Base-by-base conservation (phyloP, 2,888 invertebrate species). In the Tetragonisca angustula region DNA sequence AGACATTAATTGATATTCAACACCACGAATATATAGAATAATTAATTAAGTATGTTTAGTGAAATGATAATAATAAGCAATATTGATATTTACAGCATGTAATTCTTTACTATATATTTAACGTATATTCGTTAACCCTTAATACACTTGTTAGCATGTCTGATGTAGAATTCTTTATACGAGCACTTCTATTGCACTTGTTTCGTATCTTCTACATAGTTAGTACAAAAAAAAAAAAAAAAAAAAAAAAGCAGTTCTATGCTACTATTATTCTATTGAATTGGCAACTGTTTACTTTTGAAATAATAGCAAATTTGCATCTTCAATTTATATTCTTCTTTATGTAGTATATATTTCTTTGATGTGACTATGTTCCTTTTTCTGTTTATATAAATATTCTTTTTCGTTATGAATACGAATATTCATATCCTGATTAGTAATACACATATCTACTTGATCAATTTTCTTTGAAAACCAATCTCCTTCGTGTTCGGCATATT, bases 101-200 rank as follows among this genome's bases (percentile, higher is more conserved):
- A 78, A 87, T 83, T 90, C 79, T 91, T 88, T 91, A 84, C 80
- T 32, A 43, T 80, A 87, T 85, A 90, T 90, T 87, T 83, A 88
- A 85, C 79, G 27, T 76, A 89, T 90, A 91, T 91, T 87, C 87
- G 91, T 92, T 92, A 91, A 91, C 91, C 90, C 91, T 91, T 90
- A 90, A 93, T 89, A 91, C 91, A 91, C 90, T 92, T 90, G 19
- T 89, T 89, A 92, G 93, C 93, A 94, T 94, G 94, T 87, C 87
- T 91, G 87, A 88, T 90, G 91, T 91, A 91, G 88, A 89, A 87
- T 71, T 87, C 89, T 88, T 86, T 90, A 86, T 84, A 88, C 72
- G 70, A 91, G 90, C 90, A 91, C 91, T 87, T 89, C 86, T 89
- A 89, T 76, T 89, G 91, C 92, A 92, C 92, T 43, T 87, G 71